These are phyloP conservation scores for Pegoplata infirma DNA, from an alignment of 2,888 invertebrate species.

Conservation along the genomic window DNA sequence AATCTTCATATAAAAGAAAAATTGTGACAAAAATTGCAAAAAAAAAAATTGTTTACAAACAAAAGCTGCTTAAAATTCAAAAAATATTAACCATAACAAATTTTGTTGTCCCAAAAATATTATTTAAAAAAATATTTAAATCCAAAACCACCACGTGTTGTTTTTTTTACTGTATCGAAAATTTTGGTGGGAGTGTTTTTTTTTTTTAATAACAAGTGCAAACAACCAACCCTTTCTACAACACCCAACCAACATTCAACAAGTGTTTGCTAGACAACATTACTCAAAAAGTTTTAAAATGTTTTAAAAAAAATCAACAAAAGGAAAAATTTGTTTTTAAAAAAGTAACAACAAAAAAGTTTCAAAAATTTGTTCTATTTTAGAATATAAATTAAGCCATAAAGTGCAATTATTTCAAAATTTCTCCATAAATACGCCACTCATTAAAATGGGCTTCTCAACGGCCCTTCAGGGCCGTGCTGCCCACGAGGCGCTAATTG, in stretches of 20 bases:
- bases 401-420: constrained; percentile 55
- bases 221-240: too few relatives aligned
- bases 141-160: background rate
- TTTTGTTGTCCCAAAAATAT: background rate
- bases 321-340: too few relatives aligned
- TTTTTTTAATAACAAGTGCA: too few relatives aligned
- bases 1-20: background rate
- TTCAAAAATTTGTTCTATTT: constrained; percentile 13
- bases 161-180: background rate
- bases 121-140: background rate
- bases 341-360: background rate
- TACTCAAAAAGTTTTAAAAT: background rate
- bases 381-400: constrained; percentile 40
- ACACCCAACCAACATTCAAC: background rate
- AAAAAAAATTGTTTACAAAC: background rate
- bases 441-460: constrained; percentile 87
- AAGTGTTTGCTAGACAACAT: background rate
- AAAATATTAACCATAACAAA: background rate
- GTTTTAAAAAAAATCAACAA: background rate
- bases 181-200: background rate
- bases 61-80: background rate
- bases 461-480: constrained; percentile 90
- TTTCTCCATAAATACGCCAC: constrained; percentile 45
- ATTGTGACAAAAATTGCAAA: background rate
- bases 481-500: constrained; percentile 93